Base-by-base conservation (phyloP, 1,140 invertebrate genomes). In the Drosophila suzukii region DNA sequence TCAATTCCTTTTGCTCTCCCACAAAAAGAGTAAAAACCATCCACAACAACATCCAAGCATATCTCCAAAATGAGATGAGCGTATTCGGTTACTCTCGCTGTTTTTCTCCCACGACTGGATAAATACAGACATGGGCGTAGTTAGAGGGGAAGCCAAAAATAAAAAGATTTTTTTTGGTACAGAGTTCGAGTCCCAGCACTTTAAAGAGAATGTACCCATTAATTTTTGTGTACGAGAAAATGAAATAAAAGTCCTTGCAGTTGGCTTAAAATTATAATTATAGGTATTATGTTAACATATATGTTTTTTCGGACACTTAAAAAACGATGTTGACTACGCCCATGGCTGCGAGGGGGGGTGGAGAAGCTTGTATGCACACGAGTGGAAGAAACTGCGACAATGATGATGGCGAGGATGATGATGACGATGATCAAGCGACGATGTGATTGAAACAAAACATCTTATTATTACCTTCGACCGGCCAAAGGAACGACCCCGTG, bases 381-480 rank as follows among this genome's bases (percentile, higher is more conserved):
- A 59, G 60, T 10, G 15, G 24, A 58, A 49, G 39, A 49, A 41
- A 39, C 41, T 57, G 43, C 67, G 43, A 56, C 50, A 68, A 47
- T 34, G 63, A 67, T 67, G 32, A 56, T 46, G 46, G 38, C 43
- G 38, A 30, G 12, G 38, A 70, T 70, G 30, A 63, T 68, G 51
- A 63, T 36, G 56, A 54, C 15, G 58, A 79, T 59, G 62, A 81
- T 86, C 78, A 76, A 82, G 82, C 83, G 82, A 72, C 78, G 84
- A 88, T 88, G 83, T 88, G 83, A 88, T 88, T 88, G 83, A 88
- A 88, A 89, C 84, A 89, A 89, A 86, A 89, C 83, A 89, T 89
- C 83, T 88, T 88, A 88, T 88, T 88, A 88, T 89, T 83, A 88
- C 72, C 83, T 70, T 79, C 83, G 67, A 84, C 70, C 75, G 65